Evolutionary conservation across 64 coral and sea anemone species (phyloP).

Genomic region (Montipora sp.): DNA sequence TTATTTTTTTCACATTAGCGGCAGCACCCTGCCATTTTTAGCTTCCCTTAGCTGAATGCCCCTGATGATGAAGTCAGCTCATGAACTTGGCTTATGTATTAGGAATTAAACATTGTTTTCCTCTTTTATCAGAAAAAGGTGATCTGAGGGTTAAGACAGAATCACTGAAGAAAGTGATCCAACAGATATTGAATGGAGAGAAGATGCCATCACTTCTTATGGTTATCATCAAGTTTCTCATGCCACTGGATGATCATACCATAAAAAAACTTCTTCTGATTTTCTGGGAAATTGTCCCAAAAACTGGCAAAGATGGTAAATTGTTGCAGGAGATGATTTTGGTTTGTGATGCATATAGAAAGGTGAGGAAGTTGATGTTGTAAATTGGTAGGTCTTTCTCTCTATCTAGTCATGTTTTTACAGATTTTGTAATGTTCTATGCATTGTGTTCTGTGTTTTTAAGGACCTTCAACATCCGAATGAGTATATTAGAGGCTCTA

Average conservation of each 20-base stretch:
- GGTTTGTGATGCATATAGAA: conserved; percentile 99
- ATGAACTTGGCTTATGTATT: no score
- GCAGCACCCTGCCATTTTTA: no score
- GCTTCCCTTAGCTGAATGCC: no score
- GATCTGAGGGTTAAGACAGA: conserved; percentile 92
- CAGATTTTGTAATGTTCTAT: neutral
- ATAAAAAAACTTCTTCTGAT: conserved; percentile 96
- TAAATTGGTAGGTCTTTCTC: no score
- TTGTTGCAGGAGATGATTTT: conserved; percentile 98
- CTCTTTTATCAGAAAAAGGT: conserved; percentile 86
- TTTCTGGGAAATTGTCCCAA: conserved; percentile 99
- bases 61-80: no score
- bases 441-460: neutral
- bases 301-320: conserved; percentile 96
- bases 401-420: no score
- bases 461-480: conserved; percentile 99
- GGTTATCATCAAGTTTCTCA: conserved; percentile 95
- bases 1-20: no score
- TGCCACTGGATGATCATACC: conserved; percentile 96
- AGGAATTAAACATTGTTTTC: neutral
- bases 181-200: conserved; percentile 93
- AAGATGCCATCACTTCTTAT: conserved; percentile 96
- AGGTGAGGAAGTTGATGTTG: conserved; percentile 50
- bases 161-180: conserved; percentile 92
- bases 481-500: conserved; percentile 97